Evolutionary conservation across 2,797 vertebrate genomes (phyloP).

Genomic region (Hippoglossus hippoglossus): DNA sequence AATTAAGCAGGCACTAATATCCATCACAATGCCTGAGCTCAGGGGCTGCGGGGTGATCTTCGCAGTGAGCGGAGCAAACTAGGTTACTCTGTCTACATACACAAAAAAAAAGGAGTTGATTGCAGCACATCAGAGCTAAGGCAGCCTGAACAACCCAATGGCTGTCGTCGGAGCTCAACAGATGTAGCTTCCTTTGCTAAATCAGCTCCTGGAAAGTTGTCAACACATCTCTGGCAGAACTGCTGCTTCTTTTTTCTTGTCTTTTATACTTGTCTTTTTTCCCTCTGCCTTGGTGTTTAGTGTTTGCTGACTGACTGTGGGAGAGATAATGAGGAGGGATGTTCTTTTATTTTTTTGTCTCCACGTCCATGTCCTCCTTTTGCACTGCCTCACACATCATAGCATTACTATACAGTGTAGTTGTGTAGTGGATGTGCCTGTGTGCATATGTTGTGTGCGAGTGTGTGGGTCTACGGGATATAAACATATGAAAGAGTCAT

Average conservation of each 20-base stretch:
- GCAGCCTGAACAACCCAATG: constrained; percentile 51
- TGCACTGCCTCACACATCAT: constrained; percentile 22
- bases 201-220: constrained; percentile 77
- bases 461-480: background rate
- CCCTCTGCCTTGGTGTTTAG: constrained; percentile 45
- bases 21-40: constrained; percentile 38
- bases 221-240: constrained; percentile 63
- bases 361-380: constrained; percentile 44
- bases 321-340: constrained; percentile 65
- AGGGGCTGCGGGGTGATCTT: constrained; percentile 42
- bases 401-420: constrained; percentile 7
- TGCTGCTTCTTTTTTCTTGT: constrained; percentile 56
- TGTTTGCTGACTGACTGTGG: constrained; percentile 64
- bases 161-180: constrained; percentile 68
- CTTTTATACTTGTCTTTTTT: constrained; percentile 53
- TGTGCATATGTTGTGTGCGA: background rate
- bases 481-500: background rate
- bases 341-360: constrained; percentile 44
- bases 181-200: constrained; percentile 71
- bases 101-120: constrained; percentile 34
- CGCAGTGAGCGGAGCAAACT: constrained; percentile 48
- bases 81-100: constrained; percentile 65
- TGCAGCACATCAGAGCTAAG: constrained; percentile 58
- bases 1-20: constrained; percentile 64
- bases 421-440: background rate